Conservation (phyloP, 2,888 invertebrate genomes). For the Biston stratarius region DNA sequence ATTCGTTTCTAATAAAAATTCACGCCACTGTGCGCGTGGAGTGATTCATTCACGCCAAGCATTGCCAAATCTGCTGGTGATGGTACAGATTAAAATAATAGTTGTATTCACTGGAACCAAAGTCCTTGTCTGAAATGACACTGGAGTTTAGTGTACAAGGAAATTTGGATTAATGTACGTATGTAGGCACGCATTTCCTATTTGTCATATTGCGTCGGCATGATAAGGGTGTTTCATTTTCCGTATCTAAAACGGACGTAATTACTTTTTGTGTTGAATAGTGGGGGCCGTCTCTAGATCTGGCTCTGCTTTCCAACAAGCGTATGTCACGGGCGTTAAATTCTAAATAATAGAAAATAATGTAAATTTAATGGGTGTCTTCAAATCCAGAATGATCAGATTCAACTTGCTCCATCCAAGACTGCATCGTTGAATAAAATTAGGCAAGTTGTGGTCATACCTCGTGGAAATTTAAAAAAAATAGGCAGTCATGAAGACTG, state of each 20-base stretch:
- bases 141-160: constrained; percentile 40
- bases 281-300: too few species aligned
- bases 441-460: too few species aligned
- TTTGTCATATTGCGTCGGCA: constrained; percentile 1
- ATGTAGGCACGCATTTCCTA: constrained; percentile 9
- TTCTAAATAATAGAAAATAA: too few species aligned
- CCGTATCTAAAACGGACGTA: neutral
- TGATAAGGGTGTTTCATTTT: neutral
- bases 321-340: too few species aligned
- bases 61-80: constrained; percentile 52
- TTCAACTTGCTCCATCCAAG: too few species aligned
- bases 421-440: too few species aligned
- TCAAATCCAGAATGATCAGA: too few species aligned
- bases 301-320: too few species aligned
- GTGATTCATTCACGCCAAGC: constrained; percentile 53
- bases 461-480: too few species aligned
- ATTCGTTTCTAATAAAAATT: constrained; percentile 17
- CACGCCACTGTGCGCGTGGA: constrained; percentile 33
- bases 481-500: too few species aligned
- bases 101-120: neutral
- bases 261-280: too few species aligned
- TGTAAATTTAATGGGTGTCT: too few species aligned
- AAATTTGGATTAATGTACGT: constrained; percentile 7
- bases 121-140: neutral
- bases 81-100: constrained; percentile 8